Percentiles rank a stretch among this genome's conserved stretches.
These are phyloP conservation scores for Microtus ochrogaster DNA, from an alignment of 2,113 vertebrate genomes.

Conservation along the genomic window DNA sequence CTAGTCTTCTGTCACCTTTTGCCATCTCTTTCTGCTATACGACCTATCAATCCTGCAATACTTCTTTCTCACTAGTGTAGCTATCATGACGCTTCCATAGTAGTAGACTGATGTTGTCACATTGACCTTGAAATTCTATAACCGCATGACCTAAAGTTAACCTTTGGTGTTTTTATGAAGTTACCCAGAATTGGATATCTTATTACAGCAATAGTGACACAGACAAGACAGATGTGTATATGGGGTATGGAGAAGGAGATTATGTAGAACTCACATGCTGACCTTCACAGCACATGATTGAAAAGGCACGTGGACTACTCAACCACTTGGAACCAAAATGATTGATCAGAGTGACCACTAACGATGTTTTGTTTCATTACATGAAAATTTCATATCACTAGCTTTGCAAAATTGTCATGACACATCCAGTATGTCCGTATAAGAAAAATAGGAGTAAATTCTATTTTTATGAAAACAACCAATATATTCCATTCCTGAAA, in stretches of 20 bases:
- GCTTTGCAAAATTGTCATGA: background rate
- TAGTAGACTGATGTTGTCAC: too few relatives aligned
- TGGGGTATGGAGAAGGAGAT: background rate
- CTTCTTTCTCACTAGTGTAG: background rate
- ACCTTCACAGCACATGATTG: rapidly evolving
- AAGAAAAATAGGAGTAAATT: background rate
- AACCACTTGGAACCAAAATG: background rate
- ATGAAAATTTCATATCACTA: background rate
- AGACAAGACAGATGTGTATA: too few relatives aligned
- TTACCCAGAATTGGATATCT: background rate
- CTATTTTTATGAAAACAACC: background rate
- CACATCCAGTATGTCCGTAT: background rate
- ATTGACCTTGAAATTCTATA: background rate
- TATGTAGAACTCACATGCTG: background rate
- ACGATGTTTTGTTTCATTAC: background rate
- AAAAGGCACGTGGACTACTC: background rate
- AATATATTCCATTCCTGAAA: background rate
- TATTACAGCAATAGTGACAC: too few relatives aligned
- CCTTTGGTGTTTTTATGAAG: background rate
- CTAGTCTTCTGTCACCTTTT: background rate
- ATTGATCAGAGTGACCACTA: background rate
- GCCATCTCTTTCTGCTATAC: too few relatives aligned
- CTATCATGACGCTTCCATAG: background rate
- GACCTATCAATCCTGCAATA: rapidly evolving
- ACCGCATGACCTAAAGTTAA: background rate